A percentile compares a stretch with the other conserved stretches of the same genome.
phyloP scores from a whole-genome alignment of 2,797 vertebrate genomes.

The Apodemus agrarius region DNA sequence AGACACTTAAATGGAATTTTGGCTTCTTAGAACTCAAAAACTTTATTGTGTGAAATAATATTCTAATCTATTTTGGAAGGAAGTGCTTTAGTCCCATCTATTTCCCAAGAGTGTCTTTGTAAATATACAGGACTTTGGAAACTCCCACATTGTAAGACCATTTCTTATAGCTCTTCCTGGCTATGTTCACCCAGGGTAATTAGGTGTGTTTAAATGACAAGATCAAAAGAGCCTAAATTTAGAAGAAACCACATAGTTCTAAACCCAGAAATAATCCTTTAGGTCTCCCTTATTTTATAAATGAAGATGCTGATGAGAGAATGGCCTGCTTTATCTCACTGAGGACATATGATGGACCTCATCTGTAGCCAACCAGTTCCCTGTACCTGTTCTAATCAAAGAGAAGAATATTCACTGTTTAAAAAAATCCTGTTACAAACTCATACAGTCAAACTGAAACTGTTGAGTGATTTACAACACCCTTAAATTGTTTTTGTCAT shows the following conservation, averaged over 20 bases:
- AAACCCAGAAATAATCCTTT: not conserved
- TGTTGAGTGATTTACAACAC: not conserved
- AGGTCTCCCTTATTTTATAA: not conserved
- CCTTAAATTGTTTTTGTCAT: not conserved
- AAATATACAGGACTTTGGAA: slow-evolving; percentile 6
- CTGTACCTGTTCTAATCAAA: not conserved
- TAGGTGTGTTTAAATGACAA: slow-evolving; percentile 23
- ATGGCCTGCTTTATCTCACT: not conserved
- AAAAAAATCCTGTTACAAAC: not conserved
- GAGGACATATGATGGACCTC: not conserved
- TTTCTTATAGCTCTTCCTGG: slow-evolving; percentile 1
- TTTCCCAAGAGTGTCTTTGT: slow-evolving; percentile 51
- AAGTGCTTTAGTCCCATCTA: slow-evolving; percentile 40
- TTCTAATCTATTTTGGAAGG: slow-evolving; percentile 63
- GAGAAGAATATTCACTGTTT: not conserved
- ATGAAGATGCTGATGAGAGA: not conserved
- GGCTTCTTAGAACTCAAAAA: slow-evolving; percentile 55
- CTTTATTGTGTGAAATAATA: slow-evolving; percentile 59
- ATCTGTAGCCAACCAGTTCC: fast-evolving
- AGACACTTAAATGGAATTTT: slow-evolving; percentile 61
- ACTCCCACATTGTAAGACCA: not conserved
- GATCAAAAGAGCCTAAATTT: slow-evolving; percentile 19
- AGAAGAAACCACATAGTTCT: not conserved
- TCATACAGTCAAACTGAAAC: not conserved
- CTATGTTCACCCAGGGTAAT: slow-evolving; percentile 15